Conservation (phyloP, 2,113 vertebrate genomes). For the Alexandromys fortis region DNA sequence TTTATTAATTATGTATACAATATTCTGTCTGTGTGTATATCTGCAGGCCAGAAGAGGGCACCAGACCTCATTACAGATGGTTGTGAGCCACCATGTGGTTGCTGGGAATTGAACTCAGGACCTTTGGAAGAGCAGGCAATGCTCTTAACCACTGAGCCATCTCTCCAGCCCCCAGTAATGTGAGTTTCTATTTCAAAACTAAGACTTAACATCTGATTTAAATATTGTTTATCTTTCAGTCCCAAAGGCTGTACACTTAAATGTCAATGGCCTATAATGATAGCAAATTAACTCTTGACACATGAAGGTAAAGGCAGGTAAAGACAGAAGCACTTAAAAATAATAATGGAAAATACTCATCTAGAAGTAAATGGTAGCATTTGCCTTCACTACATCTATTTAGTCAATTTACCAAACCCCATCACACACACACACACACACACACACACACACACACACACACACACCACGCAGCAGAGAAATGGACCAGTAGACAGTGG, state of each 20-base stretch:
- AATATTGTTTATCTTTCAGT: slow-evolving; percentile 42
- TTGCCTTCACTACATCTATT: not conserved
- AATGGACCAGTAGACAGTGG: not conserved
- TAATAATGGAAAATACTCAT: not conserved
- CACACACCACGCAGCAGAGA: accelerated
- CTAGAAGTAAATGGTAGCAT: not conserved
- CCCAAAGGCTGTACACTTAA: not conserved
- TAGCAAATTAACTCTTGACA: slow-evolving; percentile 5
- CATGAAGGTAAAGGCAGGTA: not conserved
- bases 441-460: not conserved
- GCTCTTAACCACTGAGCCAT: too few species aligned
- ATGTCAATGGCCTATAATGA: not conserved
- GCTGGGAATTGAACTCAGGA: too few species aligned
- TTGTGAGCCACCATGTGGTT: too few species aligned
- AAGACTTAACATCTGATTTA: slow-evolving; percentile 57
- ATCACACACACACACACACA: not conserved
- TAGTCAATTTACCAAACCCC: not conserved
- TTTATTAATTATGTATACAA: too few species aligned
- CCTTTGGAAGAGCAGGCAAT: too few species aligned
- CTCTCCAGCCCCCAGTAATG: too few species aligned
- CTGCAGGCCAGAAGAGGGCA: too few species aligned
- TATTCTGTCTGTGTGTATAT: too few species aligned
- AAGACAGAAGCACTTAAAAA: slow-evolving; percentile 10
- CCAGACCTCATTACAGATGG: too few species aligned
- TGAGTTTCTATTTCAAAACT: slow-evolving; percentile 56